These are phyloP conservation scores for Hypomecis atomaria DNA, from an alignment of 2,888 invertebrate species.

Conservation along the genomic window DNA sequence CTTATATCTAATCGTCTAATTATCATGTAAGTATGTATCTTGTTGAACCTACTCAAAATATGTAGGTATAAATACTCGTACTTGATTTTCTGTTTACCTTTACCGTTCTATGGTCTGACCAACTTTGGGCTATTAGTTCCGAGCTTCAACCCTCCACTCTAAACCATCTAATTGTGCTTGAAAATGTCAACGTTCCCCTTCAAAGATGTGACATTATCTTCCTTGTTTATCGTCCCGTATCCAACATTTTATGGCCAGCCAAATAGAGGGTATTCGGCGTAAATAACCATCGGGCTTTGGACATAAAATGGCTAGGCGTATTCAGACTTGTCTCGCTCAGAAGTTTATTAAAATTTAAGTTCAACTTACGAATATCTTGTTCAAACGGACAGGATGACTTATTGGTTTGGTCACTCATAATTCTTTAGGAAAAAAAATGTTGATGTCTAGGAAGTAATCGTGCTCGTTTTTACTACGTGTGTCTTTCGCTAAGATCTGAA, in stretches of 20 bases:
- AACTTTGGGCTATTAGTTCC: neutral
- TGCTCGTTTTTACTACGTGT: too few species aligned
- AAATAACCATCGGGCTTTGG: slow-evolving; percentile 15
- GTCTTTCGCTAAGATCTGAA: too few species aligned
- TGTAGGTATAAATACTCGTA: too few species aligned
- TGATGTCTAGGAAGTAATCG: too few species aligned
- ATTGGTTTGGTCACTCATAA: too few species aligned
- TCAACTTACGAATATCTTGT: too few species aligned
- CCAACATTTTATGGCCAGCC: slow-evolving; percentile 30
- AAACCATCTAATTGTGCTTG: slow-evolving; percentile 30
- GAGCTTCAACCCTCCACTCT: slow-evolving; percentile 5
- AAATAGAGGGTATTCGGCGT: slow-evolving; percentile 14
- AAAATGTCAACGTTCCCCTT: slow-evolving; percentile 41
- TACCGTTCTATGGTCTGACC: too few species aligned
- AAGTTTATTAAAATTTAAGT: neutral
- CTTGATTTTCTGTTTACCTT: neutral
- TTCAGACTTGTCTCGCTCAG: neutral
- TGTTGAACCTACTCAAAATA: too few species aligned
- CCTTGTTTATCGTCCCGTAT: slow-evolving; percentile 37
- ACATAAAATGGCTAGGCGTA: slow-evolving; percentile 14
- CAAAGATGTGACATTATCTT: slow-evolving; percentile 40
- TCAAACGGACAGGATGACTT: too few species aligned
- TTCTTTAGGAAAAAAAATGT: too few species aligned
- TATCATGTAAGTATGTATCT: too few species aligned
- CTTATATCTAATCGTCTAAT: too few species aligned